These are phyloP conservation scores for Stegodyphus dumicola DNA, from an alignment of 1,140 invertebrate genomes.

Conservation along the genomic window DNA sequence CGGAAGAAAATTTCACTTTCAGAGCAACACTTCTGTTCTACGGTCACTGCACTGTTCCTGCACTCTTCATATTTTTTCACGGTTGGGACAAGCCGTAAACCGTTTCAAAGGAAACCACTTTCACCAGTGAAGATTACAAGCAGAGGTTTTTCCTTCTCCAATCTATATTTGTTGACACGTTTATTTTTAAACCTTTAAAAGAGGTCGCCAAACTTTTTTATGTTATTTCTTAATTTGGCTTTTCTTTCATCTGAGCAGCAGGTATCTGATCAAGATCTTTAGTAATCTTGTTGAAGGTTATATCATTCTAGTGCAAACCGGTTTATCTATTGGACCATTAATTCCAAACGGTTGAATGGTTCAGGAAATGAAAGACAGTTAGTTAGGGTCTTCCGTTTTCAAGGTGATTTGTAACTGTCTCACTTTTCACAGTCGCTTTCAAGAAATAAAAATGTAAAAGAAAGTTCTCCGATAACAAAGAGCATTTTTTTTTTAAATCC, in stretches of 20 bases:
- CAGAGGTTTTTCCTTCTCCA: neutral
- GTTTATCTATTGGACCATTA: neutral
- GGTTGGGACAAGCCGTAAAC: neutral
- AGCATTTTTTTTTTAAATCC: too few species aligned
- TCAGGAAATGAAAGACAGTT: neutral
- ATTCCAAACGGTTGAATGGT: neutral
- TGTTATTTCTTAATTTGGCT: neutral
- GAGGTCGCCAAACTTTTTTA: neutral
- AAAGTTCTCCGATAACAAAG: too few species aligned
- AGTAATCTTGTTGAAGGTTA: neutral
- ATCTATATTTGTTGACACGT: slow-evolving; percentile 2
- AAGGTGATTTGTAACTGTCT: neutral
- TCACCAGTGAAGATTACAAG: neutral
- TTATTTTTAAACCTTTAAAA: neutral
- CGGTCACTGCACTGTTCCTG: neutral
- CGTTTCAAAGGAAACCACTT: neutral
- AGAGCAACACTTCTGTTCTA: neutral
- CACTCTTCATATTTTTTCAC: neutral
- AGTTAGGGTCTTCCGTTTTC: neutral
- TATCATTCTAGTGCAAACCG: neutral
- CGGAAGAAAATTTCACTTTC: too few species aligned
- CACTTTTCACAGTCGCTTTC: too few species aligned
- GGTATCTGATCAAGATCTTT: neutral
- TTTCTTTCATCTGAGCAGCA: neutral
- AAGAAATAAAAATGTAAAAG: too few species aligned